Evolutionary conservation across 2,113 vertebrate species (phyloP).

Genomic region (Micronycteris hirsuta): DNA sequence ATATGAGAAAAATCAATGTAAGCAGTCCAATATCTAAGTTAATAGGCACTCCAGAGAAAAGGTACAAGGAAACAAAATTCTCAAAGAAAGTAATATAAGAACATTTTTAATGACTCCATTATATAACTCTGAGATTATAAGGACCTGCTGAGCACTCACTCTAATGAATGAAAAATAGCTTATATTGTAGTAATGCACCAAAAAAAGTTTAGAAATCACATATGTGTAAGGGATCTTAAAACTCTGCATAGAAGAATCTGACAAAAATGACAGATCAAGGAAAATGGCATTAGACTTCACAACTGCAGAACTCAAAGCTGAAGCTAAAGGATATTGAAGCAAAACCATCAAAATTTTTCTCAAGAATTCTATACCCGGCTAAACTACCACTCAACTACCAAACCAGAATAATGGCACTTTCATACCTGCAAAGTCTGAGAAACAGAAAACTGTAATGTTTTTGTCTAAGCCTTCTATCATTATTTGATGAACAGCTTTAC

Average conservation of each 20-base stretch:
- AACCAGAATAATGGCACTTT: neutral
- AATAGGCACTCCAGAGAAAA: neutral
- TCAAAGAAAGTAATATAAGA: neutral
- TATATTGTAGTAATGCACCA: neutral
- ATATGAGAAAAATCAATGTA: neutral
- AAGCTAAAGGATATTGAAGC: neutral
- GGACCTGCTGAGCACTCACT: neutral
- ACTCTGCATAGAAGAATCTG: neutral
- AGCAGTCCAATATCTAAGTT: neutral
- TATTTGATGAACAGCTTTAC: neutral
- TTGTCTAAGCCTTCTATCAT: neutral
- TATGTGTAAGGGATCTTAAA: neutral
- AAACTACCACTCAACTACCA: neutral
- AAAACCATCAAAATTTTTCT: neutral
- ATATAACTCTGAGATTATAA: neutral
- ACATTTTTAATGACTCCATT: neutral
- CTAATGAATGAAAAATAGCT: neutral
- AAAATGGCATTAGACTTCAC: neutral
- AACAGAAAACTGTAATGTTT: neutral
- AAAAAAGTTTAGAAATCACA: neutral
- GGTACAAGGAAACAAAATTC: neutral
- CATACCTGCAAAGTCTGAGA: neutral
- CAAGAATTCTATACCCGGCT: neutral
- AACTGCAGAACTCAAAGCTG: neutral
- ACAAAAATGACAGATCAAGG: neutral